Conservation (phyloP, 1,140 invertebrate species). For the Lepidostoma basale region DNA sequence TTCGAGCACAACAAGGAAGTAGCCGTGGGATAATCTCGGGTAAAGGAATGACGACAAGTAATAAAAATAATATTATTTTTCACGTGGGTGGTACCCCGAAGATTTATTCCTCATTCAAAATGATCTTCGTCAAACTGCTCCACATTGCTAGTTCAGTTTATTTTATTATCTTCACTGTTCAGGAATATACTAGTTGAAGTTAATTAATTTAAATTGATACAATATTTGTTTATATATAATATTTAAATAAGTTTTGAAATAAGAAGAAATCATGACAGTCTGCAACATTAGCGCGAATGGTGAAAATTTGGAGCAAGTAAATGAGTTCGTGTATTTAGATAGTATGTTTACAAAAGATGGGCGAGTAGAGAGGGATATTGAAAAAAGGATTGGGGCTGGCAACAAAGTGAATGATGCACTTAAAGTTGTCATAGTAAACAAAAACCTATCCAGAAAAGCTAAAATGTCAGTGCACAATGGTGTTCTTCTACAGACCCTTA, state of each 20-base stretch:
- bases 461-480: no score
- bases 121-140: neutral
- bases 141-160: neutral
- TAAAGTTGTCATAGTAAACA: no score
- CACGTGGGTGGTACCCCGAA: conserved; percentile 2
- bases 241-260: neutral
- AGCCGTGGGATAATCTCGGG: neutral
- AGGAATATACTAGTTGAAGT: neutral
- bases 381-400: no score
- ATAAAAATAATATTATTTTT: conserved; percentile 4
- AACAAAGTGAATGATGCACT: no score
- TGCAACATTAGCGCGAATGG: no score
- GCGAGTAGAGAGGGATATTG: no score
- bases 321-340: no score
- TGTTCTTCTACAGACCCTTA: no score
- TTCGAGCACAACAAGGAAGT: conserved; percentile 1
- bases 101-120: neutral
- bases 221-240: neutral
- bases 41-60: conserved; percentile 3
- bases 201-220: neutral
- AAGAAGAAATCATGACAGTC: no score
- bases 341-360: no score
- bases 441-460: no score
- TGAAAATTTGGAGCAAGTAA: no score
- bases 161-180: neutral